phyloP scores from a whole-genome alignment of 1,140 invertebrate species.

The Saccostrea echinata region DNA sequence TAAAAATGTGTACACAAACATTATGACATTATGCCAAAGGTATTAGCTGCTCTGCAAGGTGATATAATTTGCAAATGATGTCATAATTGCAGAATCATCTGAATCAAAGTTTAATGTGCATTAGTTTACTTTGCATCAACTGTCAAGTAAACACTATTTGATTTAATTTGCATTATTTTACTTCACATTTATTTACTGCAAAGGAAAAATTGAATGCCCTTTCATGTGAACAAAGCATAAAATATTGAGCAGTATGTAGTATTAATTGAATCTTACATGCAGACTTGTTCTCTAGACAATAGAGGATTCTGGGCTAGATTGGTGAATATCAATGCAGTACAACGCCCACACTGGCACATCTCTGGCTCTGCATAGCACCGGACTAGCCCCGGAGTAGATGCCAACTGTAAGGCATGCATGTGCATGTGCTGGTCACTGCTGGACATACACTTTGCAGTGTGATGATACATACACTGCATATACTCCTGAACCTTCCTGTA shows the following conservation, averaged over 20 bases:
- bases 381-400: slow-evolving; percentile 36
- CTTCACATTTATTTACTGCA: no score
- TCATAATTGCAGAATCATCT: no score
- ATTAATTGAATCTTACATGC: not conserved
- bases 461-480: slow-evolving; percentile 43
- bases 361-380: slow-evolving; percentile 44
- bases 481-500: not conserved
- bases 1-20: no score
- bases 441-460: slow-evolving; percentile 53
- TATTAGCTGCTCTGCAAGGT: no score
- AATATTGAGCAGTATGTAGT: no score
- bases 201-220: no score
- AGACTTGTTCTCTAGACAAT: slow-evolving; percentile 9
- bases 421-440: slow-evolving; percentile 41
- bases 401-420: not conserved
- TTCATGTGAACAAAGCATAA: no score
- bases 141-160: not conserved
- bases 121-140: no score
- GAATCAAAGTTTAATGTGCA: no score
- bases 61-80: no score
- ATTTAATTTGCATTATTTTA: no score
- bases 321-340: slow-evolving; percentile 14
- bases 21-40: no score
- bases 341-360: slow-evolving; percentile 50
- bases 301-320: not conserved